These are phyloP conservation scores for Cochlearius cochlearius DNA, from an alignment of 2,113 vertebrate species.

Conservation along the genomic window DNA sequence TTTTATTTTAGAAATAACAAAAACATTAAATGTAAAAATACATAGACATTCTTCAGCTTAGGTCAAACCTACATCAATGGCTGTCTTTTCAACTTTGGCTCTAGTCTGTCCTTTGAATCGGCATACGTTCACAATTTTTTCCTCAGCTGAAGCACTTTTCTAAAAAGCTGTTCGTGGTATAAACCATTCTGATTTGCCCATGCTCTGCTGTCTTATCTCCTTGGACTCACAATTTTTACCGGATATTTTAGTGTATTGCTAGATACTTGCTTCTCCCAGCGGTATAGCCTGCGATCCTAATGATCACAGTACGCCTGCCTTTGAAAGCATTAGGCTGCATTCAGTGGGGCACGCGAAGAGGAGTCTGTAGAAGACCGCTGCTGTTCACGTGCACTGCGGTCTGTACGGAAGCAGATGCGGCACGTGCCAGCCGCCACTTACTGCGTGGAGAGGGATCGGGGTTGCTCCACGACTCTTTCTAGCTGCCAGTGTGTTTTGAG, in stretches of 20 bases:
- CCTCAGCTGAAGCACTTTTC: not conserved
- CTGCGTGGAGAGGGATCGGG: not conserved
- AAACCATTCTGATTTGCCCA: not conserved
- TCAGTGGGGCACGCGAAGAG: not conserved
- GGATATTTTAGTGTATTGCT: not conserved
- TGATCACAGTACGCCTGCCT: not conserved
- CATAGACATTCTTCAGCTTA: not conserved
- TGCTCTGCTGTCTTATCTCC: not conserved
- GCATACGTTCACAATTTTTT: not conserved
- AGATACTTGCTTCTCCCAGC: not conserved
- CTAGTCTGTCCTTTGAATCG: not conserved
- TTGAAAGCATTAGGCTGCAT: not conserved
- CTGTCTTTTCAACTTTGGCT: not conserved
- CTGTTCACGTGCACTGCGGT: not conserved
- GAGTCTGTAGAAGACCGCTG: not conserved
- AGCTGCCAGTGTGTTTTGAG: not conserved
- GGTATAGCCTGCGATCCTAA: accelerated
- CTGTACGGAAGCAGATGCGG: not conserved
- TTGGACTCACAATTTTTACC: not conserved
- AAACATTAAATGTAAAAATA: not conserved
- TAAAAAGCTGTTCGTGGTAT: not conserved
- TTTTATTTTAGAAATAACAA: not conserved
- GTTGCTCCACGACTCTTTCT: not conserved
- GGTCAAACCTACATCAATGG: not conserved
- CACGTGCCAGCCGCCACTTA: not conserved